Percentiles rank a stretch among this genome's conserved stretches.
These are phyloP conservation scores for Magallana ariakensis DNA, from an alignment of 1,140 invertebrate genomes.

Conservation along the genomic window DNA sequence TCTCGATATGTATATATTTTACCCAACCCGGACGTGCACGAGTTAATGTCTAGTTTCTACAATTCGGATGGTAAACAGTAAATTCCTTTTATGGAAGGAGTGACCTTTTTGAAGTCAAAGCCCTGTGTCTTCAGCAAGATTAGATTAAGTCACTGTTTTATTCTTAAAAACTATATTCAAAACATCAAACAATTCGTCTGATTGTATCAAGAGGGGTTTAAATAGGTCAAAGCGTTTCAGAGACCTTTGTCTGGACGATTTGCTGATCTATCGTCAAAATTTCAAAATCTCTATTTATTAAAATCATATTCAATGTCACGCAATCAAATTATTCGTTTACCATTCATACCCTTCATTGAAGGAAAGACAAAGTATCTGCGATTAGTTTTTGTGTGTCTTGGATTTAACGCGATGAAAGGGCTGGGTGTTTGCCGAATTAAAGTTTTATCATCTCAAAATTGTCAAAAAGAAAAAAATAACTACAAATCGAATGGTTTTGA, in stretches of 20 bases:
- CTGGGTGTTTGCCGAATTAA: neutral
- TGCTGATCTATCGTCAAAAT: neutral
- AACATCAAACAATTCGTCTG: conserved; percentile 4
- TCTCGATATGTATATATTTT: too few species aligned
- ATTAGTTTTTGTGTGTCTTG: conserved; percentile 5
- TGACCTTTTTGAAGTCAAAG: conserved; percentile 2
- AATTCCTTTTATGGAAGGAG: too few species aligned
- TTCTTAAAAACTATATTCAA: conserved; percentile 4
- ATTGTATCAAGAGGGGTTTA: neutral
- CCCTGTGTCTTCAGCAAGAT: neutral
- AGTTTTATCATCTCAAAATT: too few species aligned
- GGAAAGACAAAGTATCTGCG: conserved; percentile 3
- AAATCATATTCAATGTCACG: conserved; percentile 5
- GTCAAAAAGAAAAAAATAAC: too few species aligned
- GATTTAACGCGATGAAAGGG: neutral
- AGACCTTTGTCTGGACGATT: neutral
- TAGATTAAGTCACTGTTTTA: neutral
- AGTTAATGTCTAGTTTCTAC: too few species aligned
- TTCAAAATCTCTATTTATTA: conserved; percentile 9
- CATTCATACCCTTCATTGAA: neutral
- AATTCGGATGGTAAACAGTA: too few species aligned
- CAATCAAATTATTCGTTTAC: neutral
- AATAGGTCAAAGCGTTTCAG: neutral
- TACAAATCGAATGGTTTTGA: too few species aligned
- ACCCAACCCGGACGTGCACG: too few species aligned